These are phyloP conservation scores for Vimba vimba DNA, from an alignment of 2,113 vertebrate species.

Conservation along the genomic window DNA sequence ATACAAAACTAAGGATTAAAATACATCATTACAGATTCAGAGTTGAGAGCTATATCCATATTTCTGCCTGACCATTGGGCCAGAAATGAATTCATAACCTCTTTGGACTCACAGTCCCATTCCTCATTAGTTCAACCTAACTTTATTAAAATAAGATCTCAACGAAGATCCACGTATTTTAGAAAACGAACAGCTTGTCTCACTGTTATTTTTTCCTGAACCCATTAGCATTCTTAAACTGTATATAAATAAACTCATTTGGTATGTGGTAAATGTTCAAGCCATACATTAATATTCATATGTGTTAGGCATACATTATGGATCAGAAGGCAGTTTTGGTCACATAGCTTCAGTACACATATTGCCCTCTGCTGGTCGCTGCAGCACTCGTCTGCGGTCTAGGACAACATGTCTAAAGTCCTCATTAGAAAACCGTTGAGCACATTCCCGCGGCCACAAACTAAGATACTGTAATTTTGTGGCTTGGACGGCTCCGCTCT, in stretches of 20 bases:
- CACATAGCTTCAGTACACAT: slow-evolving; percentile 52
- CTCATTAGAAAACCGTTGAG: slow-evolving; percentile 73
- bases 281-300: not conserved
- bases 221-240: not conserved
- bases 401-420: slow-evolving; percentile 66
- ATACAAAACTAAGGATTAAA: slow-evolving; percentile 1
- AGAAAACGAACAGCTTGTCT: not conserved
- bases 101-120: not conserved
- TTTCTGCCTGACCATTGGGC: not conserved
- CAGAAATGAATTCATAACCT: not conserved
- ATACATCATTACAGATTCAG: not conserved
- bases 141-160: not conserved
- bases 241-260: not conserved
- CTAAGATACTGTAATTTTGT: slow-evolving; percentile 76
- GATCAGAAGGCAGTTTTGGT: not conserved
- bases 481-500: slow-evolving; percentile 67
- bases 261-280: not conserved
- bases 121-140: slow-evolving; percentile 33
- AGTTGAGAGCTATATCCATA: not conserved
- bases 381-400: slow-evolving; percentile 66
- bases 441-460: slow-evolving; percentile 73
- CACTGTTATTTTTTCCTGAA: not conserved
- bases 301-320: not conserved
- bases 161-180: not conserved
- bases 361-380: slow-evolving; percentile 70